Conservation (phyloP, 1,140 invertebrate species). For the Chionoecetes opilio region DNA sequence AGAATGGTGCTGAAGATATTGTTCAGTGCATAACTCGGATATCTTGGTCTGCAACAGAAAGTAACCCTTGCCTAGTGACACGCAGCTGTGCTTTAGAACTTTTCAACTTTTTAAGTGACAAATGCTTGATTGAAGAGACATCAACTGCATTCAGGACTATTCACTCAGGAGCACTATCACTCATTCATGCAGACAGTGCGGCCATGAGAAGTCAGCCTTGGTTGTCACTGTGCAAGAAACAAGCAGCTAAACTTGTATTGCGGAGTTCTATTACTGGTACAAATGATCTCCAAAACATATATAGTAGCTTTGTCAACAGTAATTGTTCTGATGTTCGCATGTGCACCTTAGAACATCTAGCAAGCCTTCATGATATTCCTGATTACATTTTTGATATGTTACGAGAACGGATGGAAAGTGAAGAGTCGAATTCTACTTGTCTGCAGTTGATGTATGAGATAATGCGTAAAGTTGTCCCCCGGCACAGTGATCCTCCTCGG, state of each 20-base stretch:
- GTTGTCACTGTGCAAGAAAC: constrained; percentile 67
- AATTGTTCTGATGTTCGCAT: constrained; percentile 63
- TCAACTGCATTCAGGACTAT: constrained; percentile 39
- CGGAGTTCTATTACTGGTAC: not conserved
- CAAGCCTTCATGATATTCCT: not conserved
- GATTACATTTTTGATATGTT: constrained; percentile 30
- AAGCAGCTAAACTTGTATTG: constrained; percentile 57
- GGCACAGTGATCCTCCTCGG: not conserved
- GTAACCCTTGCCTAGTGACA: constrained; percentile 80
- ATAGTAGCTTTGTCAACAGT: constrained; percentile 40
- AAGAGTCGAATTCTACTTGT: constrained; percentile 52
- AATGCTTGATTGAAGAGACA: not conserved
- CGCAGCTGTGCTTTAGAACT: constrained; percentile 74
- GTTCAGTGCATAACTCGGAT: constrained; percentile 27
- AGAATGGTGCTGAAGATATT: constrained; percentile 36
- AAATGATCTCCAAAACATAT: not conserved
- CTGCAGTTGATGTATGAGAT: constrained; percentile 52
- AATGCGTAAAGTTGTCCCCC: constrained; percentile 20
- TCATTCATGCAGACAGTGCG: constrained; percentile 45
- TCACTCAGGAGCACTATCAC: constrained; percentile 9
- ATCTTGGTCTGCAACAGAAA: constrained; percentile 68
- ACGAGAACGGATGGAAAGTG: not conserved
- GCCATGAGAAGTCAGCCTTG: constrained; percentile 35
- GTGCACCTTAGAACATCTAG: constrained; percentile 47
- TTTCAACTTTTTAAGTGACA: constrained; percentile 46